Percentiles rank a stretch among this genome's conserved stretches.
These are phyloP conservation scores for Poeciliopsis turrubarensis DNA, from an alignment of 2,113 vertebrate species.

Conservation along the genomic window DNA sequence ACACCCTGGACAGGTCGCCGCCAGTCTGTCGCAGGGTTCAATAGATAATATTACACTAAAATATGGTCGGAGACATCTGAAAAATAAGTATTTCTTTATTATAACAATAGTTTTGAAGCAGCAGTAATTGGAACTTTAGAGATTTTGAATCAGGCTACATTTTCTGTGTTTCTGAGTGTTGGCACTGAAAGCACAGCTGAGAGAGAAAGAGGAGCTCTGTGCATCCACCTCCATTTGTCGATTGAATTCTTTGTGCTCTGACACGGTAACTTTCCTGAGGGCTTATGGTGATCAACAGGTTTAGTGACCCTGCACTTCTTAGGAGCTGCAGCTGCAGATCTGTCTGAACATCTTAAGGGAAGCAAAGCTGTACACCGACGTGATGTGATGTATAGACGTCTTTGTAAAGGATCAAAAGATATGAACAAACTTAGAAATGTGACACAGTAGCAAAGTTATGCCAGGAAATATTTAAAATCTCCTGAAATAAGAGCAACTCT, in stretches of 20 bases:
- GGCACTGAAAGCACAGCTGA: neutral
- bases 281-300: conserved; percentile 20
- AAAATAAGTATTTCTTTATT: conserved; percentile 16
- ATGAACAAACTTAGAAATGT: conserved; percentile 49
- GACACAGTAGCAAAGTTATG: conserved; percentile 47
- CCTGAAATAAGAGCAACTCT: no score
- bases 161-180: conserved; percentile 1
- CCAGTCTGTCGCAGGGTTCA: no score
- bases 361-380: conserved; percentile 13
- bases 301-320: conserved; percentile 22
- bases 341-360: conserved; percentile 19
- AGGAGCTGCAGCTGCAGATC: conserved; percentile 40
- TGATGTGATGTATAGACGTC: conserved; percentile 18
- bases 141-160: neutral
- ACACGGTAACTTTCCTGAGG: conserved; percentile 20
- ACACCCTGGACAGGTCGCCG: no score
- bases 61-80: conserved; percentile 43
- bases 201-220: conserved; percentile 3
- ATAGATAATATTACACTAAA: conserved; percentile 41
- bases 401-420: conserved; percentile 10
- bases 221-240: conserved; percentile 1
- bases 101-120: conserved; percentile 2
- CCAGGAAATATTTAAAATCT: conserved; percentile 32
- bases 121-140: neutral
- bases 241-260: conserved; percentile 30